Conservation (phyloP, 2,113 vertebrate genomes). For the Polyodon spathula region DNA sequence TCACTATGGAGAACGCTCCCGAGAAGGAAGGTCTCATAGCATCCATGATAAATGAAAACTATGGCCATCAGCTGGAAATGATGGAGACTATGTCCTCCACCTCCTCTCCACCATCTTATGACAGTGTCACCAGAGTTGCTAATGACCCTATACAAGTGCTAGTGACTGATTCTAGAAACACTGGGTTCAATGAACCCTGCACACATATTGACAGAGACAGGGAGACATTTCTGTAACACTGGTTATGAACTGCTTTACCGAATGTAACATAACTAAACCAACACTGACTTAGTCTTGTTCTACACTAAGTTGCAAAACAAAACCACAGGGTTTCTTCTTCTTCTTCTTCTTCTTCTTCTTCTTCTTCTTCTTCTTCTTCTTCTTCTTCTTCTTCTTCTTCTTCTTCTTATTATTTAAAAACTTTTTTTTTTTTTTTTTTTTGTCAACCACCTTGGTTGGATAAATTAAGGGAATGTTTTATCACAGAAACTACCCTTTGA, state of each 20-base stretch:
- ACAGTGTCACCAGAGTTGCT: slow-evolving; percentile 58
- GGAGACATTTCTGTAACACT: slow-evolving; percentile 50
- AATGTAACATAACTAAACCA: slow-evolving; percentile 46
- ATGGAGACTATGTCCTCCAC: slow-evolving; percentile 54
- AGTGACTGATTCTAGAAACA: slow-evolving; percentile 33
- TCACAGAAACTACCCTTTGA: slow-evolving; percentile 21
- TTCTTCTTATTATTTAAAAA: too few relatives aligned
- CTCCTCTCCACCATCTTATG: slow-evolving; percentile 73
- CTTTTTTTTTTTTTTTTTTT: too few relatives aligned
- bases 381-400: too few relatives aligned
- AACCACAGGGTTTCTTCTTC: slow-evolving; percentile 18
- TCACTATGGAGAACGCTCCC: slow-evolving; percentile 62
- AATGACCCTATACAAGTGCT: slow-evolving; percentile 33
- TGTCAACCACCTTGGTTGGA: slow-evolving; percentile 21
- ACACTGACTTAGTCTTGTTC: slow-evolving; percentile 23
- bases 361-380: background rate
- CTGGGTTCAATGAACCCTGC: slow-evolving; percentile 28
- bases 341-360: too few relatives aligned
- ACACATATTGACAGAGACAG: slow-evolving; percentile 33
- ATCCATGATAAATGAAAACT: slow-evolving; percentile 74
- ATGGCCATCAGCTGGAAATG: slow-evolving; percentile 47
- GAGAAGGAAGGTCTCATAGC: slow-evolving; percentile 86
- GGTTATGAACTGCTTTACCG: slow-evolving; percentile 30
- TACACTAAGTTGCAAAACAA: slow-evolving; percentile 21
- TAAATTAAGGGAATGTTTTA: slow-evolving; percentile 26